These are phyloP conservation scores for Calliphora vomitoria DNA, from an alignment of 2,888 invertebrate species.

Conservation along the genomic window DNA sequence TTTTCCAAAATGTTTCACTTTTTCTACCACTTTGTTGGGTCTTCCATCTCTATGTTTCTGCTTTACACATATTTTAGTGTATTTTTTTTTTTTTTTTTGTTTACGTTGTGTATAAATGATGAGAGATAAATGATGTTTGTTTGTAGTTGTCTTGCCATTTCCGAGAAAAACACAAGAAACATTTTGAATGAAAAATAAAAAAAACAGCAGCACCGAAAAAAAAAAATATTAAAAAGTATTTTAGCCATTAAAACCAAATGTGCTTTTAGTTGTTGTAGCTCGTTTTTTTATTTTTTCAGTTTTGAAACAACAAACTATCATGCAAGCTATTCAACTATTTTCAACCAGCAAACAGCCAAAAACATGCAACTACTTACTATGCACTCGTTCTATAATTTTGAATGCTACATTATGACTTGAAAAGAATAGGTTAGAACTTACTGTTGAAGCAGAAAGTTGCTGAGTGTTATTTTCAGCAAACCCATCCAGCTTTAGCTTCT, in stretches of 20 bases:
- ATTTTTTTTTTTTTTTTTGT: slow-evolving; percentile 7
- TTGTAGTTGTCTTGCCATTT: slow-evolving; percentile 47
- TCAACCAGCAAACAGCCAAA: neutral
- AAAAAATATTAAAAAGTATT: slow-evolving; percentile 16
- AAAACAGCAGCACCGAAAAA: neutral
- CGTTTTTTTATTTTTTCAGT: neutral
- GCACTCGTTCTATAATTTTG: no score
- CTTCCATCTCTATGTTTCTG: neutral
- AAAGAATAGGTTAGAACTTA: neutral
- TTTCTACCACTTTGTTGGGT: slow-evolving; percentile 1
- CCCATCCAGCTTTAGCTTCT: neutral
- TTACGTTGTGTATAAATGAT: slow-evolving; percentile 36
- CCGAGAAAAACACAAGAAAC: slow-evolving; percentile 2
- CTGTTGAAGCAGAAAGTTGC: neutral
- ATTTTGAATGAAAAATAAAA: neutral
- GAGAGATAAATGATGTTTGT: slow-evolving; percentile 67
- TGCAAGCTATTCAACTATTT: neutral
- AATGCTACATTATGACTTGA: neutral
- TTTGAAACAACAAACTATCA: neutral
- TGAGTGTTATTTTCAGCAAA: neutral
- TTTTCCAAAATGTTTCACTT: neutral
- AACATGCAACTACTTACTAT: neutral
- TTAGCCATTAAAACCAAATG: slow-evolving; percentile 62
- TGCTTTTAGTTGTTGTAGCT: slow-evolving; percentile 43
- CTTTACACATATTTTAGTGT: neutral